phyloP scores from a whole-genome alignment of 2,797 vertebrate species.

The Eutrigla gurnardus region DNA sequence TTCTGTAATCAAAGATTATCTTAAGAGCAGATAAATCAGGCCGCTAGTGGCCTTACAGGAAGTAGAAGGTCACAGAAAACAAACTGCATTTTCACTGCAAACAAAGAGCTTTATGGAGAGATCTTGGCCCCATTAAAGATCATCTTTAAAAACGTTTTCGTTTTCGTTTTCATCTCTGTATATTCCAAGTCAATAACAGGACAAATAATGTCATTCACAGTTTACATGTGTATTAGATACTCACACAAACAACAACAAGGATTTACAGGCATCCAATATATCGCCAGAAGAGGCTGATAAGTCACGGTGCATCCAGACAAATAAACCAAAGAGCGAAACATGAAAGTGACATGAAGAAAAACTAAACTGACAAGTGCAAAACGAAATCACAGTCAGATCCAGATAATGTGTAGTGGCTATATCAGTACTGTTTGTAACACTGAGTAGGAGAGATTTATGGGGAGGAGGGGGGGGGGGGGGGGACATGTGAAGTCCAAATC shows the following conservation, averaged over 20 bases:
- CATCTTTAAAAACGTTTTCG: slow-evolving; percentile 36
- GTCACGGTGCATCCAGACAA: slow-evolving; percentile 5
- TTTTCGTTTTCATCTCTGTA: slow-evolving; percentile 46
- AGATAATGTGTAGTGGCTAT: background rate
- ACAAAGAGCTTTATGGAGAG: slow-evolving; percentile 71
- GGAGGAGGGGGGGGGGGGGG: too few relatives aligned
- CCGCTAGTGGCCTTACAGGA: background rate
- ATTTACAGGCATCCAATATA: slow-evolving; percentile 21
- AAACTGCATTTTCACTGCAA: slow-evolving; percentile 56
- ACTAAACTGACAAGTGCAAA: slow-evolving; percentile 1
- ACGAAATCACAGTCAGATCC: background rate
- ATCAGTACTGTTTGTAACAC: background rate
- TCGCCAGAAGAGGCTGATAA: background rate
- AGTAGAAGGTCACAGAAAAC: slow-evolving; percentile 26
- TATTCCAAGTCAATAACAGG: slow-evolving; percentile 42
- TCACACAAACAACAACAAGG: slow-evolving; percentile 31
- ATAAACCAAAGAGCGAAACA: slow-evolving; percentile 30
- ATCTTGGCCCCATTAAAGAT: slow-evolving; percentile 76
- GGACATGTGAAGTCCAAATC: background rate
- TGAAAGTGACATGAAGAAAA: slow-evolving; percentile 18
- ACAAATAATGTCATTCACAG: slow-evolving; percentile 53
- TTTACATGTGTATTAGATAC: slow-evolving; percentile 37
- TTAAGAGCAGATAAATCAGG: background rate
- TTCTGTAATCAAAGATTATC: background rate
- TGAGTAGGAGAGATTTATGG: background rate